Evolutionary conservation across 2,113 vertebrate genomes (phyloP).

Genomic region (Sturnus vulgaris): DNA sequence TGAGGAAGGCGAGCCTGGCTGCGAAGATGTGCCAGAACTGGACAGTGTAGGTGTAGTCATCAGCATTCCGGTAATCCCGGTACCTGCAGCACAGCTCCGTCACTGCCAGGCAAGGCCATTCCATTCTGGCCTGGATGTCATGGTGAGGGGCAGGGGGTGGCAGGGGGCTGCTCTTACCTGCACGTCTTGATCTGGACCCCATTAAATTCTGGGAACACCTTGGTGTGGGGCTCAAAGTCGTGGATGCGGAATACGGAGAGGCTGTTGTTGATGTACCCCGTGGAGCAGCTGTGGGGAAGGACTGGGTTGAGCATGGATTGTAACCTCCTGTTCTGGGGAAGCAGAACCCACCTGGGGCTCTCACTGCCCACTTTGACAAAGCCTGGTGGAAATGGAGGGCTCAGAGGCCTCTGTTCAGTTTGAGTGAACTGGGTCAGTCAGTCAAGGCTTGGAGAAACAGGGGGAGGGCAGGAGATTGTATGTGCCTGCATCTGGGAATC

Average conservation of each 20-base stretch:
- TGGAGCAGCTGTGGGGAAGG: conserved; percentile 78
- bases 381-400: background rate
- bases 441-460: background rate
- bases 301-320: accelerated
- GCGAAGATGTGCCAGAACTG: conserved; percentile 90
- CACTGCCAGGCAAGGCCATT: accelerated
- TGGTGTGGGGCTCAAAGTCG: conserved; percentile 61
- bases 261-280: conserved; percentile 87
- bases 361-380: background rate
- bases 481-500: background rate
- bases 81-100: conserved; percentile 70
- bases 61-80: conserved; percentile 80
- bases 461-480: background rate
- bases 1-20: conserved; percentile 86
- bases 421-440: background rate
- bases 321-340: background rate
- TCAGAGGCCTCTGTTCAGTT: background rate
- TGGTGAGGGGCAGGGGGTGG: accelerated
- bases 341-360: background rate
- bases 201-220: background rate
- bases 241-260: conserved; percentile 75
- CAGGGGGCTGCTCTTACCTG: conserved; percentile 73
- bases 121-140: background rate
- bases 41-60: conserved; percentile 74
- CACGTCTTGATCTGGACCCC: conserved; percentile 69